Percentiles rank a stretch among this genome's conserved stretches.
phyloP scores from a whole-genome alignment of 1,140 invertebrate genomes.

The Drosophila leontia region DNA sequence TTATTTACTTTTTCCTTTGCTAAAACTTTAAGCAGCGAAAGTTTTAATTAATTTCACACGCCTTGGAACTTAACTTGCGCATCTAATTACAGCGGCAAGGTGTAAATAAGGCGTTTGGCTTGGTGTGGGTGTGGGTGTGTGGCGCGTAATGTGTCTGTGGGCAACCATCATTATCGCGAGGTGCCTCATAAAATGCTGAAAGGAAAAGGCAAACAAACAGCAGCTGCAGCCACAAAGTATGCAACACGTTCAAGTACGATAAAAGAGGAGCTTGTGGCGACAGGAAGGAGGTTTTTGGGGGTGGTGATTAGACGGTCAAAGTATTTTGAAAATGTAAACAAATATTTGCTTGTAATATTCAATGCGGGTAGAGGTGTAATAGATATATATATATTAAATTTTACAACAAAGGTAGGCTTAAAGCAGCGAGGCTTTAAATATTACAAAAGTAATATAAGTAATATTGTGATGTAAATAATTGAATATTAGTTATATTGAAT shows the following conservation, averaged over 20 bases:
- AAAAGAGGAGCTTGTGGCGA: slow-evolving; percentile 2
- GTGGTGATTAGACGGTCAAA: not conserved
- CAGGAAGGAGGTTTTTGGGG: not conserved
- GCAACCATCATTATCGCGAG: slow-evolving; percentile 70
- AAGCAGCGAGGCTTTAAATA: not conserved
- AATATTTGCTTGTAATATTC: slow-evolving; percentile 15
- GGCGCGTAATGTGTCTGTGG: slow-evolving; percentile 73
- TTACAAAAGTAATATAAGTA: not conserved
- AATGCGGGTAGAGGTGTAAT: slow-evolving; percentile 46
- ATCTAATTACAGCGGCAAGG: slow-evolving; percentile 74
- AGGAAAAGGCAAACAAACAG: slow-evolving; percentile 64
- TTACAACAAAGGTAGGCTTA: not conserved
- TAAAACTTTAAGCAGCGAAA: slow-evolving; percentile 68
- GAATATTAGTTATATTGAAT: not conserved
- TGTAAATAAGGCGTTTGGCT: slow-evolving; percentile 32
- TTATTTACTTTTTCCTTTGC: slow-evolving; percentile 23
- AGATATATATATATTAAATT: slow-evolving; percentile 3
- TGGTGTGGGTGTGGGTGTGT: not conserved
- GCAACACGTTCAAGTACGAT: slow-evolving; percentile 64
- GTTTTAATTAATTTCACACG: slow-evolving; percentile 81
- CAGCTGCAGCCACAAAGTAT: slow-evolving; percentile 75
- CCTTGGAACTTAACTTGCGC: slow-evolving; percentile 58
- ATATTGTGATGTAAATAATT: not conserved
- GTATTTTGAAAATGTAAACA: slow-evolving; percentile 23
- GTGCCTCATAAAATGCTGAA: slow-evolving; percentile 55